Percentiles rank a stretch among this genome's conserved stretches.
Conservation (phyloP, 2,888 invertebrate genomes). For the Amorpha juglandis region DNA sequence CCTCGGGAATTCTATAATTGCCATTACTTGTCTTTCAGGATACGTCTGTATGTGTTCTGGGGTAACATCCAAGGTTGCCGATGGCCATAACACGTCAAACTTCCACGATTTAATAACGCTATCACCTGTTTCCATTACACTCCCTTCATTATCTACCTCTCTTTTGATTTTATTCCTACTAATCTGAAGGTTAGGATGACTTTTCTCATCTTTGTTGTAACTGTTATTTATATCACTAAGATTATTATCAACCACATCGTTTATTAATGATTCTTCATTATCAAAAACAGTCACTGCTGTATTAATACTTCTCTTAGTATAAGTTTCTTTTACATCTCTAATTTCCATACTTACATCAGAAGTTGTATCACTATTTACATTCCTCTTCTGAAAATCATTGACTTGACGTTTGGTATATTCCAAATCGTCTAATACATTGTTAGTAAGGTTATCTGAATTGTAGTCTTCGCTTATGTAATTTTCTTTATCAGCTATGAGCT, state of each 20-base stretch:
- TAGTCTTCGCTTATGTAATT: slow-evolving; percentile 61
- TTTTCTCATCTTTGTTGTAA: neutral
- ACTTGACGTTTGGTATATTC: slow-evolving; percentile 30
- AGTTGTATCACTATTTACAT: slow-evolving; percentile 31
- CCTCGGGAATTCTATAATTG: slow-evolving; percentile 89
- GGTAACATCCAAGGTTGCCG: slow-evolving; percentile 88
- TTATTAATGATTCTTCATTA: slow-evolving; percentile 31
- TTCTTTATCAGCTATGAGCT: slow-evolving; percentile 70
- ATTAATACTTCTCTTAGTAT: slow-evolving; percentile 25
- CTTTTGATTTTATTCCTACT: slow-evolving; percentile 51
- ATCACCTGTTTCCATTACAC: slow-evolving; percentile 70
- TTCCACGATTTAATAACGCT: slow-evolving; percentile 81
- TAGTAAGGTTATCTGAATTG: slow-evolving; percentile 42
- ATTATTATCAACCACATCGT: slow-evolving; percentile 22
- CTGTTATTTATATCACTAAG: slow-evolving; percentile 1
- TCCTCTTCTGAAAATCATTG: slow-evolving; percentile 35
- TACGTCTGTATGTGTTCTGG: slow-evolving; percentile 92
- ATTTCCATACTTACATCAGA: neutral
- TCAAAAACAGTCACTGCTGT: neutral
- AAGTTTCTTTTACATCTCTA: slow-evolving; percentile 15
- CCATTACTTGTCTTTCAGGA: slow-evolving; percentile 89
- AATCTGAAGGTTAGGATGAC: neutral
- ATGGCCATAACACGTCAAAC: slow-evolving; percentile 93
- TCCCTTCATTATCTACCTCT: slow-evolving; percentile 59
- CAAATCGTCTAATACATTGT: slow-evolving; percentile 26